Evolutionary conservation across 2,888 invertebrate genomes (phyloP), one percentile per base, ranked within the genome.

Genomic region (Dione vanillae): DNA sequence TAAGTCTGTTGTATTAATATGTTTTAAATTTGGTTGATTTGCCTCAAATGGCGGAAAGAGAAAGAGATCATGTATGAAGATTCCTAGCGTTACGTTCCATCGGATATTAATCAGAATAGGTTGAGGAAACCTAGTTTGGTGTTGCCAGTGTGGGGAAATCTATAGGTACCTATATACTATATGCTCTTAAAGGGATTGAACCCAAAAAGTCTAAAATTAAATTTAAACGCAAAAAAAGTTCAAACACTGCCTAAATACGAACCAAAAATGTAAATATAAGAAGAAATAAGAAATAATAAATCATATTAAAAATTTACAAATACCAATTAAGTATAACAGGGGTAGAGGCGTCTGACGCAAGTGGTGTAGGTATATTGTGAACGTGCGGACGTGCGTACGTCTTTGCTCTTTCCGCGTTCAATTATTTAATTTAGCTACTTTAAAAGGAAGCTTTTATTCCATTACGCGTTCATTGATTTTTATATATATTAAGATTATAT

Each of bases 371-470:
- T 27, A n/a, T 59, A 41, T 20, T 20, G 14, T 10, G 10, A 16
- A 54, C 35, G 41, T 43, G n/a, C 14, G 19, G n/a, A 54, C 10
- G 41, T 43, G n/a, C 10, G 14, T 43, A 20, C 43, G 20, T 43
- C 14, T 27, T 59, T 19, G n/a, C n/a, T 61, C 45, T 2, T 7
- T 61, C 43, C n/a, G 43, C 61, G 1, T 5, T 27, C 61, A 56
- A 37, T 37, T 45, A 43, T 45, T 61, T 27, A 61, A 61, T 61
- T 61, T 27, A 27, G 27, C 5, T 27, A 35, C 27, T 45, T n/a
- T 45, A 61, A 27, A 61, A 61, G 43, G 27, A 41, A 43, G 59
- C 43, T 61, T 43, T 43, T 27, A 61, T 61, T 61, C n/a, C 14
- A 61, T 45, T 45, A 61, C 6, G n/a, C 27, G 20, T n/a, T 27